Evolutionary conservation across 1,140 invertebrate genomes (phyloP).

Genomic region (Ruditapes philippinarum): DNA sequence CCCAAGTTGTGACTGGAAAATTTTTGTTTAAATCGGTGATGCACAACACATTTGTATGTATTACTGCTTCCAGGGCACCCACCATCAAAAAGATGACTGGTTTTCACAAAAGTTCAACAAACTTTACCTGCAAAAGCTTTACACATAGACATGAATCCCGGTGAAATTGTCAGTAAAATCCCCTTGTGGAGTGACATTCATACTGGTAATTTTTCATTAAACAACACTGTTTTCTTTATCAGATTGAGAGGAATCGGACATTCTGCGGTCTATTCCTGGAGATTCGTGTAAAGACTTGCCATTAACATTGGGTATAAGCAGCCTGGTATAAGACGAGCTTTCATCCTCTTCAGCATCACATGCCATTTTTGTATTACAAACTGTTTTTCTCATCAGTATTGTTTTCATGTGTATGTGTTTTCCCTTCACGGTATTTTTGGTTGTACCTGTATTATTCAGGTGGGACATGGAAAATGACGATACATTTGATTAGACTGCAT

Average conservation of each 20-base stretch:
- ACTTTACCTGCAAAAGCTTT: slow-evolving; percentile 60
- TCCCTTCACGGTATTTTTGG: neutral
- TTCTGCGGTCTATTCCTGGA: neutral
- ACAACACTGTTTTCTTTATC: slow-evolving; percentile 44
- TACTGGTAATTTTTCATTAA: neutral
- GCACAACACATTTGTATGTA: neutral
- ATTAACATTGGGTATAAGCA: too few species aligned
- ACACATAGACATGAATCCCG: slow-evolving; percentile 41
- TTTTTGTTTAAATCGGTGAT: neutral
- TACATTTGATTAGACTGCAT: neutral
- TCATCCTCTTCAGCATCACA: too few species aligned
- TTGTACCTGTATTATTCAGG: slow-evolving; percentile 42
- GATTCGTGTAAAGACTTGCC: neutral
- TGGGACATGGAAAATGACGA: slow-evolving; percentile 55
- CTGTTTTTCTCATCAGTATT: neutral
- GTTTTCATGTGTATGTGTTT: neutral
- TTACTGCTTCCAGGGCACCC: neutral
- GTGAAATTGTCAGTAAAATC: slow-evolving; percentile 18
- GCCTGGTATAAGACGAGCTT: too few species aligned
- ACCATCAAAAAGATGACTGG: slow-evolving; percentile 45
- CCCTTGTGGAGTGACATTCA: slow-evolving; percentile 18
- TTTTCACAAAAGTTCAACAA: slow-evolving; percentile 57
- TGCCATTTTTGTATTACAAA: neutral
- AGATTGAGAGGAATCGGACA: neutral
- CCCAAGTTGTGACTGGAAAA: neutral